Conservation (phyloP, 2,797 vertebrate genomes). For the Cryptoblepharus egeriae region DNA sequence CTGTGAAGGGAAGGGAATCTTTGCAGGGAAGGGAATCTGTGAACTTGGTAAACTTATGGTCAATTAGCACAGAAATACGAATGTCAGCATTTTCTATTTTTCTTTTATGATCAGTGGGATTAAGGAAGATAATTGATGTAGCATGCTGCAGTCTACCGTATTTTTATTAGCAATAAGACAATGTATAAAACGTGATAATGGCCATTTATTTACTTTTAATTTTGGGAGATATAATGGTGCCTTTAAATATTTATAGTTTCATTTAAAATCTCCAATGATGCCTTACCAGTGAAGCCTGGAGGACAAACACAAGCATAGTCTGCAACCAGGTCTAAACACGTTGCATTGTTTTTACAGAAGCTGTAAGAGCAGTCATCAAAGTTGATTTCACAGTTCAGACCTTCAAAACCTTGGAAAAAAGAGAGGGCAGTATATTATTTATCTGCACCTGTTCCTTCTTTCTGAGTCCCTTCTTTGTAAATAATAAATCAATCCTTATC, state of each 20-base stretch:
- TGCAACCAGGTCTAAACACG: conserved; percentile 79
- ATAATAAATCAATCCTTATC: conserved; percentile 35
- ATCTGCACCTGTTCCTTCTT: conserved; percentile 31
- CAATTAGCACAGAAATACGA: conserved; percentile 11
- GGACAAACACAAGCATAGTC: conserved; percentile 81
- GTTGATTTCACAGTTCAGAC: conserved; percentile 81
- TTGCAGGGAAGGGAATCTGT: background rate
- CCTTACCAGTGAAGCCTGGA: conserved; percentile 78
- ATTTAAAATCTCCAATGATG: conserved; percentile 37
- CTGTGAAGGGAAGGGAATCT: background rate
- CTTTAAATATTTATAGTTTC: conserved; percentile 24
- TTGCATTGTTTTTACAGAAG: conserved; percentile 82
- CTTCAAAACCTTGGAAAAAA: conserved; percentile 73
- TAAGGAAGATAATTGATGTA: conserved; percentile 17
- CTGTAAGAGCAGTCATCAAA: conserved; percentile 79
- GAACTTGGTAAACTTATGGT: conserved; percentile 7
- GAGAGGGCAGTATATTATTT: conserved; percentile 21
- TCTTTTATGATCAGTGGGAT: conserved; percentile 17
- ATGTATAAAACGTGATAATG: background rate
- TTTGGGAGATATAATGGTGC: conserved; percentile 31
- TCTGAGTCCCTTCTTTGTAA: conserved; percentile 26
- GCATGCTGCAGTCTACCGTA: background rate
- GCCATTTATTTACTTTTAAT: conserved; percentile 14
- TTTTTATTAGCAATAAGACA: conserved; percentile 27
- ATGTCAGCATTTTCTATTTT: conserved; percentile 25